A percentile compares a stretch with the other conserved stretches of the same genome.
These are phyloP conservation scores for Drosophila willistoni DNA, from an alignment of 1,140 invertebrate species.

Conservation along the genomic window DNA sequence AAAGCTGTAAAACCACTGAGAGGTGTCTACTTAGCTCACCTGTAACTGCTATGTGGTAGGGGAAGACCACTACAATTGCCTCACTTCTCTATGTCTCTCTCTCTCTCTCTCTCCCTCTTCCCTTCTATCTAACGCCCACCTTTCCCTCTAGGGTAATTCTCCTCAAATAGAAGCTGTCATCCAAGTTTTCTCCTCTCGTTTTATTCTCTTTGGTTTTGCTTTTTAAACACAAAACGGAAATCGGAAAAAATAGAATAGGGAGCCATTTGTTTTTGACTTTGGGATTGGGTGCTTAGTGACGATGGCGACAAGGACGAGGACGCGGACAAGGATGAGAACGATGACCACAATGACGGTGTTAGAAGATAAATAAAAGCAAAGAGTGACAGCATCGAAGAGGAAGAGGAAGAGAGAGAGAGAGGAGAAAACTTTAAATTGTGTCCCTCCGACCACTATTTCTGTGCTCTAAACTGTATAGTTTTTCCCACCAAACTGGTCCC, in stretches of 20 bases:
- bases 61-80: no score
- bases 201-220: constrained; percentile 6
- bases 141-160: background rate
- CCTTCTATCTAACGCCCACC: background rate
- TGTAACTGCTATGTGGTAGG: background rate
- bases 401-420: constrained; percentile 10
- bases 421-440: constrained; percentile 42
- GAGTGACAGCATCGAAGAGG: constrained; percentile 8
- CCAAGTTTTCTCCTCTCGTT: constrained; percentile 16
- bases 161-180: constrained; percentile 9
- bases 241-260: constrained; percentile 40
- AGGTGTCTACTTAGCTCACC: constrained; percentile 5
- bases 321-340: background rate
- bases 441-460: constrained; percentile 9
- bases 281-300: constrained; percentile 20
- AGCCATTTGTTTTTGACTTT: constrained; percentile 31
- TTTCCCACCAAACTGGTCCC: background rate
- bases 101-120: no score
- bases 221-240: constrained; percentile 62
- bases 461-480: constrained; percentile 1
- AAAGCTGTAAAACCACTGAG: background rate
- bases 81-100: background rate
- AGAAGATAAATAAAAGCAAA: constrained; percentile 45
- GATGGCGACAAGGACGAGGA: background rate
- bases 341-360: constrained; percentile 10